Conservation (phyloP, 2,113 vertebrate genomes). For the Okapia johnstoni region DNA sequence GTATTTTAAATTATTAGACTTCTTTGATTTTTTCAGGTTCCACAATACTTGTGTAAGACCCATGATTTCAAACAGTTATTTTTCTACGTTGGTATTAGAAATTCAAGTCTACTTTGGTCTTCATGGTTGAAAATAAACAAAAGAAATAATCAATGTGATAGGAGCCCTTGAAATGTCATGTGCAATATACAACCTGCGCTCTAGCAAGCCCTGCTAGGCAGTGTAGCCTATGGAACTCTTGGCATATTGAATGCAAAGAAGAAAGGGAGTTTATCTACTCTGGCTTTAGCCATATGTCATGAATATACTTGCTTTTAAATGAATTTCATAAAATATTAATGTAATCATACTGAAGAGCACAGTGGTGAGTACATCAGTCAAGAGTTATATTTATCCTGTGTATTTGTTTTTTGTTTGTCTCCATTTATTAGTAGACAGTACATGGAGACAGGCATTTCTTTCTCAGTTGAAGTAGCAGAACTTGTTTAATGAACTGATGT, state of each 20-base stretch:
- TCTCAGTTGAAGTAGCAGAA: constrained; percentile 37
- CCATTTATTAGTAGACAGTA: constrained; percentile 60
- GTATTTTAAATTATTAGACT: constrained; percentile 10
- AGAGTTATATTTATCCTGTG: constrained; percentile 62
- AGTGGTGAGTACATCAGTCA: constrained; percentile 49
- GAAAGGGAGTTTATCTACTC: constrained; percentile 30
- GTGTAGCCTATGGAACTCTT: constrained; percentile 20
- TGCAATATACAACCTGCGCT: not conserved
- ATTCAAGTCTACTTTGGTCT: constrained; percentile 5
- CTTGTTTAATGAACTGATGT: constrained; percentile 63
- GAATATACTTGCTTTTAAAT: constrained; percentile 64
- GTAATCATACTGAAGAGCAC: constrained; percentile 56
- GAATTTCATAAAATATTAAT: constrained; percentile 74
- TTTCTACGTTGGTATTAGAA: constrained; percentile 24
- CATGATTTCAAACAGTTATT: not conserved
- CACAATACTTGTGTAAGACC: not conserved
- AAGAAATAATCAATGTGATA: constrained; percentile 32
- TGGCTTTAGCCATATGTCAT: constrained; percentile 48
- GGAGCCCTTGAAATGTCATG: constrained; percentile 30
- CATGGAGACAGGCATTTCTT: constrained; percentile 51
- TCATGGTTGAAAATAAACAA: constrained; percentile 44
- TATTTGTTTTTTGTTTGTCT: constrained; percentile 63
- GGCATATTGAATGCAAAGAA: constrained; percentile 40
- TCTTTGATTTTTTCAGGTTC: constrained; percentile 5
- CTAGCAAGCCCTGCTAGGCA: constrained; percentile 17